These are phyloP conservation scores for Geotrupes spiniger DNA, from an alignment of 2,888 invertebrate species.

Conservation along the genomic window DNA sequence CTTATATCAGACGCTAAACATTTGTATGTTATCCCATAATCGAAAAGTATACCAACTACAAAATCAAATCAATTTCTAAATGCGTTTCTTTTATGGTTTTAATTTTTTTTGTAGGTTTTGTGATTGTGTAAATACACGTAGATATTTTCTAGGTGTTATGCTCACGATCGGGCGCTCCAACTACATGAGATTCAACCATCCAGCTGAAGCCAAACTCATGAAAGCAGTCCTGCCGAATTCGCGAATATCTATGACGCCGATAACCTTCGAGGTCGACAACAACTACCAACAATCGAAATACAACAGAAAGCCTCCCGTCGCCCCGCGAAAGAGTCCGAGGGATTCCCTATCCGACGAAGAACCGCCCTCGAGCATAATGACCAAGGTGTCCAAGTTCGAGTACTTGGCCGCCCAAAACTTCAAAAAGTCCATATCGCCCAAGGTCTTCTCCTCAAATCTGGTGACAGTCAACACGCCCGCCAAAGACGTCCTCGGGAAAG, in stretches of 20 bases:
- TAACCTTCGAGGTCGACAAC: conserved; percentile 59
- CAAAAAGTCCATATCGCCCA: conserved; percentile 63
- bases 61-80: too few relatives aligned
- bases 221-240: conserved; percentile 78
- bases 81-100: too few relatives aligned
- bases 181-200: conserved; percentile 90
- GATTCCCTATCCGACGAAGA: conserved; percentile 55
- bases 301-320: conserved; percentile 64
- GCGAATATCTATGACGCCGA: conserved; percentile 75
- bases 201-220: conserved; percentile 83
- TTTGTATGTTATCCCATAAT: too few relatives aligned
- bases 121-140: too few relatives aligned
- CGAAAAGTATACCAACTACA: too few relatives aligned
- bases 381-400: conserved; percentile 78
- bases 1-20: too few relatives aligned
- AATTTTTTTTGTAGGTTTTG: too few relatives aligned
- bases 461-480: conserved; percentile 79
- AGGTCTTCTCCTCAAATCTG: conserved; percentile 77
- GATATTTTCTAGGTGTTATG: conserved; percentile 72
- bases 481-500: conserved; percentile 70
- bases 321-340: conserved; percentile 57
- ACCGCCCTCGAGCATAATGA: conserved; percentile 60
- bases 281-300: conserved; percentile 43
- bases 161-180: conserved; percentile 87
- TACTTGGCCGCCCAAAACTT: conserved; percentile 67